Base-by-base conservation (phyloP, 2,888 invertebrate species). In the Tineola bisselliella region DNA sequence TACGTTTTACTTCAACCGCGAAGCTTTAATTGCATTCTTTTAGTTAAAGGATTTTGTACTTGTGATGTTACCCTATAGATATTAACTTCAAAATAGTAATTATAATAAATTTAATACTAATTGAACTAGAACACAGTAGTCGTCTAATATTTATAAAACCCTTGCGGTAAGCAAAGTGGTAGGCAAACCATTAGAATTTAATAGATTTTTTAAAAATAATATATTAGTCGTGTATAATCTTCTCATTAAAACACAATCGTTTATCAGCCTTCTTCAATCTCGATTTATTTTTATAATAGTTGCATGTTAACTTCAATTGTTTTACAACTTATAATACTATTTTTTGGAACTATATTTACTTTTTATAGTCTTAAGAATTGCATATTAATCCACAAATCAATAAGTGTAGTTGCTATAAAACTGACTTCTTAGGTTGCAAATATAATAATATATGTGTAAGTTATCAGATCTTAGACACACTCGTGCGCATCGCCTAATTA, bases 401-500 rank as follows among this genome's bases (percentile, higher is more conserved):
- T 25, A 6, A 25, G 25, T 25, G 25, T 25, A 25, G 25, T 25
- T 25, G 6, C 43, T n/a, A 13, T 43, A n/a, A 5, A 3, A n/a
- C 8, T 43, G 43, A 43, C 43, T 43, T 25, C 25, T 25, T 43
- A 3, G 13, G 43, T 43, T 43, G 43, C 43, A n/a, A 43, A 43
- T 17, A 13, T 17, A 52, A 13, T n/a, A 17, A 52, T 52, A 17
- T 10, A 4, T 17, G 15, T 17, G 3, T 4, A 13, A 5, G 4
- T 52, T 38, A 38, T 38, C 38, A 6, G 38, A 38, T 38, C 11
- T 38, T 38, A 38, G 38, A 56, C 12, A 56, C 61, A 31, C 44
- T 61, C 25, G 61, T 57, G 61, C 61, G 61, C 44, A 57, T 13
- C 44, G 44, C 13, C 19, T 61, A 61, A 61, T 61, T 61, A 61